Conservation (phyloP, 2,888 invertebrate species). For the Apamea anceps region DNA sequence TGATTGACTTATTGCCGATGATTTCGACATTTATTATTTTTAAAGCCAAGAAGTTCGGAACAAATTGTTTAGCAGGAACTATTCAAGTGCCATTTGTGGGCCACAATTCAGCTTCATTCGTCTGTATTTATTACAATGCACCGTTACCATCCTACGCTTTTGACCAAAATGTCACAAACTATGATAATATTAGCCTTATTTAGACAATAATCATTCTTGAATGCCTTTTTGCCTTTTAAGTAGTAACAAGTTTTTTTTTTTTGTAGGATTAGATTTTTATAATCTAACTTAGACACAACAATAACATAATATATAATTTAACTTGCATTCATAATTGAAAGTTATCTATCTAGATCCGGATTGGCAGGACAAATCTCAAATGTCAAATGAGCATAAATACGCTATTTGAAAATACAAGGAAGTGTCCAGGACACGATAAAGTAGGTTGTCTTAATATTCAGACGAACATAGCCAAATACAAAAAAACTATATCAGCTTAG, state of each 20-base stretch:
- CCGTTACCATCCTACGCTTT: constrained; percentile 60
- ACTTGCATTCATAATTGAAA: not conserved
- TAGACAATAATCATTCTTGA: not conserved
- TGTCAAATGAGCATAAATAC: not conserved
- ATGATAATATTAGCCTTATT: constrained; percentile 46
- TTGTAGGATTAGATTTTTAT: no score
- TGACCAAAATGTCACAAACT: constrained; percentile 43
- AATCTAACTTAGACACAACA: no score
- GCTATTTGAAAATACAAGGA: constrained; percentile 8
- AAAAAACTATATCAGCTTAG: not conserved
- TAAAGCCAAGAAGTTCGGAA: not conserved
- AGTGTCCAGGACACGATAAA: not conserved
- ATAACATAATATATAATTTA: not conserved
- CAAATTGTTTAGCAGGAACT: constrained; percentile 1
- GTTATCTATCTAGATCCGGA: not conserved
- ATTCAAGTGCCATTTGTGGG: constrained; percentile 15
- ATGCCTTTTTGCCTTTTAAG: constrained; percentile 15
- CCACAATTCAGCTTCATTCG: constrained; percentile 6
- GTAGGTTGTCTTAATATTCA: not conserved
- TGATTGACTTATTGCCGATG: not conserved
- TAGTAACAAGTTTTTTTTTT: not conserved
- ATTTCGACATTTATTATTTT: not conserved
- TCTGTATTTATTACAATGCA: constrained; percentile 22
- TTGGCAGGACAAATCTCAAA: constrained; percentile 5
- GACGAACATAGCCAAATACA: no score